A percentile compares a stretch with the other conserved stretches of the same genome.
These are phyloP conservation scores for Nesidiocoris tenuis DNA, from an alignment of 2,888 invertebrate species.

Conservation along the genomic window DNA sequence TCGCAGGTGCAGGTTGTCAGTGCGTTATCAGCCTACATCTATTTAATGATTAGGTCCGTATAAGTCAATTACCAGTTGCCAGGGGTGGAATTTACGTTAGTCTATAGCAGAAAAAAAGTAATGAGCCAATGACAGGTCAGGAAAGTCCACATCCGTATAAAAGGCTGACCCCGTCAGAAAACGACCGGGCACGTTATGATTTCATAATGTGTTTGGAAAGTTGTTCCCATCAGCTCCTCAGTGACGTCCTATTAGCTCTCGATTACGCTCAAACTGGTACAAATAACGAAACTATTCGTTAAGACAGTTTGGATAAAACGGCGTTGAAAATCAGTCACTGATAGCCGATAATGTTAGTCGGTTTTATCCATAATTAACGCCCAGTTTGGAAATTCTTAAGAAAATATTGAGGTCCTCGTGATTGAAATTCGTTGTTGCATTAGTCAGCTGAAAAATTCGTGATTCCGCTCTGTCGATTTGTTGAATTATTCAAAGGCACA, in stretches of 20 bases:
- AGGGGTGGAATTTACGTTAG: not conserved
- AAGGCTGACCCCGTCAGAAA: not conserved
- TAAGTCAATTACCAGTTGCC: not conserved
- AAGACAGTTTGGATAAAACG: not conserved
- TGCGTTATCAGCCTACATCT: not conserved
- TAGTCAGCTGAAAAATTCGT: too few species aligned
- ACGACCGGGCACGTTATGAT: not conserved
- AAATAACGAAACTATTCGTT: not conserved
- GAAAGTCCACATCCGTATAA: too few species aligned
- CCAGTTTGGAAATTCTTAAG: too few species aligned
- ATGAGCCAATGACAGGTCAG: not conserved
- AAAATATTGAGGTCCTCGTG: too few species aligned
- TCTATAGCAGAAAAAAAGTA: not conserved
- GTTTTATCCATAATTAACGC: too few species aligned
- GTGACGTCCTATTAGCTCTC: not conserved
- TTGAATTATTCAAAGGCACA: not conserved
- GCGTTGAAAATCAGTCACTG: too few species aligned
- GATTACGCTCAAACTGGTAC: not conserved
- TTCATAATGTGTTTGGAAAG: not conserved
- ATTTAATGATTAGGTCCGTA: not conserved
- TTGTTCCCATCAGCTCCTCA: too few species aligned
- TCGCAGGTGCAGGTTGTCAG: not conserved
- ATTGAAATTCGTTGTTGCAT: not conserved
- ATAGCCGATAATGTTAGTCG: too few species aligned
- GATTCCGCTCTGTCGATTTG: not conserved